A percentile compares a stretch with the other conserved stretches of the same genome.
Evolutionary conservation across 2,888 invertebrate species (phyloP).

Genomic region (Coenonympha glycerion): DNA sequence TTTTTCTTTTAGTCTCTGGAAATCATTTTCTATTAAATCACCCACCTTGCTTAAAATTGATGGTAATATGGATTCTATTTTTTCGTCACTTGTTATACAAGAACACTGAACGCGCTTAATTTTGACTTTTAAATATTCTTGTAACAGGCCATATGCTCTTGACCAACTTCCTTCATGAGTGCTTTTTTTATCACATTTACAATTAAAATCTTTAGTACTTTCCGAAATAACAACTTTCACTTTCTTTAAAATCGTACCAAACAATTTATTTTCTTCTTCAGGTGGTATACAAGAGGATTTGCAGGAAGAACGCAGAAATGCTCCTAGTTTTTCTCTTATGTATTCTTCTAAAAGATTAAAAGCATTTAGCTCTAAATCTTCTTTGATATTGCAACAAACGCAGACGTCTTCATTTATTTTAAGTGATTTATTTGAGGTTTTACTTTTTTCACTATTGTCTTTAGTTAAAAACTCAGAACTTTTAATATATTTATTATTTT

Average conservation of each 20-base stretch:
- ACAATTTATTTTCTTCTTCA: conserved; percentile 49
- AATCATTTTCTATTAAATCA: conserved; percentile 58
- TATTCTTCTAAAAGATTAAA: conserved; percentile 58
- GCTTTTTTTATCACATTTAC: conserved; percentile 39
- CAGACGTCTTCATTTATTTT: conserved; percentile 31
- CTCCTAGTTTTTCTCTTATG: conserved; percentile 49
- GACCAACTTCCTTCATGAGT: conserved; percentile 51
- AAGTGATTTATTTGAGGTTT: neutral
- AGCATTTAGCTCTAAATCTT: conserved; percentile 58
- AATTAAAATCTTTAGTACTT: conserved; percentile 42
- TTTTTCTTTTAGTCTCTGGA: conserved; percentile 47
- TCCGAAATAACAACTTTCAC: conserved; percentile 55
- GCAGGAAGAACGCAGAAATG: conserved; percentile 42
- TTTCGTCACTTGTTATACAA: conserved; percentile 38
- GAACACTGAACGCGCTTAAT: conserved; percentile 54
- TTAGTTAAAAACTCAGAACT: too few species aligned
- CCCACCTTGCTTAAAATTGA: conserved; percentile 51
- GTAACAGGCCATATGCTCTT: conserved; percentile 56
- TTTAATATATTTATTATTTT: neutral
- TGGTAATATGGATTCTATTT: conserved; percentile 40
- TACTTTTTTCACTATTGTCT: neutral
- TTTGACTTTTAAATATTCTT: conserved; percentile 66
- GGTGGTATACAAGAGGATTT: conserved; percentile 41
- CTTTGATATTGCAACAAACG: conserved; percentile 45
- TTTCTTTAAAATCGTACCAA: conserved; percentile 44